phyloP scores from a whole-genome alignment of 2,797 vertebrate genomes.

The Pseudopleuronectes americanus region DNA sequence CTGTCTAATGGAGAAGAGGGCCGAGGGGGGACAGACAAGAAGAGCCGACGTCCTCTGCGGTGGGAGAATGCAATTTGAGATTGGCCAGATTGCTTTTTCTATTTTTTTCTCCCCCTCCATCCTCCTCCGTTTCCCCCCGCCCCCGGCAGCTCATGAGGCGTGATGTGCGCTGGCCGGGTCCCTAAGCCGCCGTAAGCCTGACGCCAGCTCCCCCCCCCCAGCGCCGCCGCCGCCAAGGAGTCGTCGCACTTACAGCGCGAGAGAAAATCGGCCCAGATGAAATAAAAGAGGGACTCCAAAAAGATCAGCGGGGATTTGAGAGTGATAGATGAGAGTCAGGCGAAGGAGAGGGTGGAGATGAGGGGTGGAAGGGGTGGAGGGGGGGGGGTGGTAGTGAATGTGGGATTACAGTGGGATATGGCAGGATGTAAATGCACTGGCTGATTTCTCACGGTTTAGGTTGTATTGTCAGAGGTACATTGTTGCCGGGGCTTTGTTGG shows the following conservation, averaged over 20 bases:
- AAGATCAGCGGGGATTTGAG: slow-evolving; percentile 81
- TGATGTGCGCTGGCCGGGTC: slow-evolving; percentile 69
- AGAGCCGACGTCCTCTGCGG: slow-evolving; percentile 63
- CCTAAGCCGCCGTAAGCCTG: slow-evolving; percentile 75
- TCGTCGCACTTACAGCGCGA: slow-evolving; percentile 48
- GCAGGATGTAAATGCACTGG: slow-evolving; percentile 52
- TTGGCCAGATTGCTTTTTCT: slow-evolving; percentile 80
- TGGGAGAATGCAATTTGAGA: slow-evolving; percentile 80
- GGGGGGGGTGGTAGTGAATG: slow-evolving; percentile 25
- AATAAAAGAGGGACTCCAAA: slow-evolving; percentile 80
- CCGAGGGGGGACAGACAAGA: slow-evolving; percentile 65
- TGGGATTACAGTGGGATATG: slow-evolving; percentile 51
- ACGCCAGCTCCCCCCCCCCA: slow-evolving; percentile 60
- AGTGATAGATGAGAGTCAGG: slow-evolving; percentile 67
- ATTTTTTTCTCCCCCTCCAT: neutral
- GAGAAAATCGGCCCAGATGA: slow-evolving; percentile 72
- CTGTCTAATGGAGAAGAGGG: slow-evolving; percentile 76
- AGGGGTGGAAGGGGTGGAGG: neutral
- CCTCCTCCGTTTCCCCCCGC: slow-evolving; percentile 30
- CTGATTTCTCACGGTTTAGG: slow-evolving; percentile 41
- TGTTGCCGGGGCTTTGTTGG: neutral
- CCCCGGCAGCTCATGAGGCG: slow-evolving; percentile 70
- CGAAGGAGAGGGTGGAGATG: slow-evolving; percentile 8
- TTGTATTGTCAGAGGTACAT: slow-evolving; percentile 10
- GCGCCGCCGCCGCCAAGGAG: slow-evolving; percentile 57